A percentile compares a stretch with the other conserved stretches of the same genome.
Conservation (phyloP, 2,797 vertebrate genomes). For the Acridotheres tristis region DNA sequence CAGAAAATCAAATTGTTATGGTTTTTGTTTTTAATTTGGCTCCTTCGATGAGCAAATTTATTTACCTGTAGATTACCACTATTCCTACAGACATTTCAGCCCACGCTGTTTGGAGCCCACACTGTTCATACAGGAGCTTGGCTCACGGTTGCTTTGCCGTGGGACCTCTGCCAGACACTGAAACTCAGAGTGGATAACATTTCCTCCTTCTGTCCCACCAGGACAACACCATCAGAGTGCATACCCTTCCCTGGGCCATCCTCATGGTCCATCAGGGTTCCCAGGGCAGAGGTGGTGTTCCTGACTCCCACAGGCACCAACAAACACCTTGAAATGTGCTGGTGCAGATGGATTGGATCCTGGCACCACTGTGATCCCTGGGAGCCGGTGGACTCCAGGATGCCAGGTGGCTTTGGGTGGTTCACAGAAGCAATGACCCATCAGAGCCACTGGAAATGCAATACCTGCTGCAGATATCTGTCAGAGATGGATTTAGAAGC, state of each 20-base stretch:
- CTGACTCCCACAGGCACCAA: accelerated
- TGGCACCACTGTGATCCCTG: neutral
- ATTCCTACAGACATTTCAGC: neutral
- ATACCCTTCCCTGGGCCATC: neutral
- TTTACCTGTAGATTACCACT: neutral
- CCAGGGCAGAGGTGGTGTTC: accelerated
- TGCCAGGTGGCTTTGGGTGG: neutral
- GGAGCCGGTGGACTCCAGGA: accelerated
- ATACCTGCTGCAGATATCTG: neutral
- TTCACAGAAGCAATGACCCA: neutral
- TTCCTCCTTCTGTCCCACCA: neutral
- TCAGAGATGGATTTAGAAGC: neutral
- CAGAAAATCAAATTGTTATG: neutral
- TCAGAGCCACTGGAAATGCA: neutral
- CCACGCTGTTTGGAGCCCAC: neutral
- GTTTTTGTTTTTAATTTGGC: constrained; percentile 30
- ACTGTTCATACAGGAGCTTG: accelerated
- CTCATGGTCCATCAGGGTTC: accelerated
- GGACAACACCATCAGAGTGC: neutral
- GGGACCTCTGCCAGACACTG: neutral
- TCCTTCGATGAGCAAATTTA: neutral
- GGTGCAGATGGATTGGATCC: accelerated
- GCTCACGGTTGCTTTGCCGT: accelerated
- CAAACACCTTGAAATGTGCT: accelerated
- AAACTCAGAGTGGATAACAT: neutral